Percentiles rank a stretch among this genome's conserved stretches.
phyloP scores from a whole-genome alignment of 2,797 vertebrate genomes.

The Molossus alvarezi region DNA sequence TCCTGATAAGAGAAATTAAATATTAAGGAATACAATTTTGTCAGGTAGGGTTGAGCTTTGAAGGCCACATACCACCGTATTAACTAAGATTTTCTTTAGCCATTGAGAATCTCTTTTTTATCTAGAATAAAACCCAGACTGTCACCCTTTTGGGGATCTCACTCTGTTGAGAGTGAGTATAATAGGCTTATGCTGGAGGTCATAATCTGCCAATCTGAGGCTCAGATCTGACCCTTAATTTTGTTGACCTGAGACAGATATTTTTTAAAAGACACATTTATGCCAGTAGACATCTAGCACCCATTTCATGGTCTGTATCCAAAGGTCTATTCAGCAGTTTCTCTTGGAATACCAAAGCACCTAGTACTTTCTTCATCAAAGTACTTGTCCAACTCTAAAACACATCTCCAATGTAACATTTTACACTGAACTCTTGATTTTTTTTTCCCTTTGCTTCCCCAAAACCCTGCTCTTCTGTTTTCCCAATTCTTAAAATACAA shows the following conservation, averaged over 20 bases:
- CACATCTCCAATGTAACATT: background rate
- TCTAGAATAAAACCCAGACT: background rate
- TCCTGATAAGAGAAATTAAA: conserved; percentile 31
- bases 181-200: background rate
- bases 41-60: background rate
- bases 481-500: conserved; percentile 11
- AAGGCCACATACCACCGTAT: background rate
- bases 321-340: background rate
- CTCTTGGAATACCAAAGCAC: conserved; percentile 9
- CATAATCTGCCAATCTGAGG: background rate
- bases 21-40: conserved; percentile 27
- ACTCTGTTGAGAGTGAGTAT: background rate
- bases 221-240: conserved; percentile 9
- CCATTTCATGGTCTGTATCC: background rate
- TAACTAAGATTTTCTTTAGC: background rate
- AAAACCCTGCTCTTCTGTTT: background rate
- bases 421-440: background rate
- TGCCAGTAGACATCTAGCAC: conserved; percentile 3
- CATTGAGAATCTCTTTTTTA: conserved; percentile 22
- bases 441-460: background rate
- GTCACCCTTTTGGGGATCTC: background rate
- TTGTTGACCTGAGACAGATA: conserved; percentile 24
- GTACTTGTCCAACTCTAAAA: background rate
- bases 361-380: conserved; percentile 39
- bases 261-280: background rate